Conservation (phyloP, 2,888 invertebrate genomes). For the Drosophila nigricruria region DNA sequence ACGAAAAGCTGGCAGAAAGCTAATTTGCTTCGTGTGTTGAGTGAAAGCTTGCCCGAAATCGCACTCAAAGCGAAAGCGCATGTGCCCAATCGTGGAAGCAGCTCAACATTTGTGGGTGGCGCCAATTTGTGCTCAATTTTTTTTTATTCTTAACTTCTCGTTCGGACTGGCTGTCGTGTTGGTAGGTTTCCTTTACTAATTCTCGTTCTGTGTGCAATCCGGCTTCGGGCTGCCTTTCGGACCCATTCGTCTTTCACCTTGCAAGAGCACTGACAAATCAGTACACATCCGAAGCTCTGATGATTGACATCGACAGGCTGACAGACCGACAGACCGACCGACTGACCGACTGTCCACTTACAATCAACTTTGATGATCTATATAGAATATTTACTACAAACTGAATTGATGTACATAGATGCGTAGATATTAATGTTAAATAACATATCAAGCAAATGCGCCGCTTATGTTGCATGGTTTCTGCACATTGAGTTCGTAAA, state of each 20-base stretch:
- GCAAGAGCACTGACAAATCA: constrained; percentile 33
- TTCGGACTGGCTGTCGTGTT: constrained; percentile 45
- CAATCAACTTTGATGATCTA: neutral
- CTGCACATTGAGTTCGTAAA: neutral
- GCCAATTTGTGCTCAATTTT: constrained; percentile 61
- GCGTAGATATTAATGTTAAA: neutral
- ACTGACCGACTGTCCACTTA: neutral
- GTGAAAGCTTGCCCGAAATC: constrained; percentile 34
- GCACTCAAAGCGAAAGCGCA: constrained; percentile 49
- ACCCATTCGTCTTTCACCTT: constrained; percentile 14
- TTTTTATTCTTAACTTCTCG: constrained; percentile 33
- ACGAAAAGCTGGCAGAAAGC: constrained; percentile 36
- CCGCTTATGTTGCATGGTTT: neutral
- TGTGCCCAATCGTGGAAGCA: constrained; percentile 36
- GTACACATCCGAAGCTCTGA: constrained; percentile 22
- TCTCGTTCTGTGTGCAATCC: constrained; percentile 9
- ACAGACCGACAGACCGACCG: neutral
- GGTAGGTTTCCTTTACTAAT: constrained; percentile 14
- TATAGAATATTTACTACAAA: neutral
- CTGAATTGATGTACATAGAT: neutral
- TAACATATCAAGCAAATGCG: neutral
- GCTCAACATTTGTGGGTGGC: constrained; percentile 69
- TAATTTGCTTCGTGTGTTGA: constrained; percentile 13
- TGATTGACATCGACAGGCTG: neutral
- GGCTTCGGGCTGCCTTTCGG: constrained; percentile 24